Conservation (phyloP, 1,140 invertebrate species). For the Leptopilina boulardi region DNA sequence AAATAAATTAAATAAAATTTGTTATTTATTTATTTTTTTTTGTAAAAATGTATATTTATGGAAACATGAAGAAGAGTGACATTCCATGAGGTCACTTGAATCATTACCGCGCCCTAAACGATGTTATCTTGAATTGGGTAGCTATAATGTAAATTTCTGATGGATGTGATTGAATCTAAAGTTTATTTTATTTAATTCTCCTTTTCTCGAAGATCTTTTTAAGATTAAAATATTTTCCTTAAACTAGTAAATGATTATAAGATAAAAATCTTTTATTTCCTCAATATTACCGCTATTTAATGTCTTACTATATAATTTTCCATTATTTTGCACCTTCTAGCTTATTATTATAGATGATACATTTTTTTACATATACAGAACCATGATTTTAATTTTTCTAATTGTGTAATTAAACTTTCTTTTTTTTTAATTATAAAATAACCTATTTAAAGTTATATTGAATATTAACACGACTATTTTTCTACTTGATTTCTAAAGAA, state of each 20-base stretch:
- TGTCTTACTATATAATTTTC: no score
- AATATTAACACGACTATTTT: background rate
- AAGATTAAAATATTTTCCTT: background rate
- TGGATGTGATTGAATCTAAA: background rate
- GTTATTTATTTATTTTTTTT: background rate
- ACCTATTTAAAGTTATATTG: constrained; percentile 1
- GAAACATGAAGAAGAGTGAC: constrained; percentile 34
- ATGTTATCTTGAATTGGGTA: background rate
- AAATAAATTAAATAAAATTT: no score
- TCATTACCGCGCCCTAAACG: constrained; percentile 26
- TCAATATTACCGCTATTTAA: background rate
- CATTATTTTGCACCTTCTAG: background rate
- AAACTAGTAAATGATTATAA: background rate
- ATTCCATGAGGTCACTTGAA: constrained; percentile 35
- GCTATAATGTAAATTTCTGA: background rate
- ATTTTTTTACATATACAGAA: no score
- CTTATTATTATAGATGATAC: no score
- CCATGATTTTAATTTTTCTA: no score
- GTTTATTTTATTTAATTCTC: background rate
- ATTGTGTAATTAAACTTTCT: background rate
- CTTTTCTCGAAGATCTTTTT: background rate
- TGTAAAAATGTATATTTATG: constrained; percentile 25
- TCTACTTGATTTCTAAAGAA: constrained; percentile 10
- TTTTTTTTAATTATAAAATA: background rate
- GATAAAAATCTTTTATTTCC: background rate